Evolutionary conservation across 2,797 vertebrate species (phyloP).

Genomic region (Arvicola amphibius): DNA sequence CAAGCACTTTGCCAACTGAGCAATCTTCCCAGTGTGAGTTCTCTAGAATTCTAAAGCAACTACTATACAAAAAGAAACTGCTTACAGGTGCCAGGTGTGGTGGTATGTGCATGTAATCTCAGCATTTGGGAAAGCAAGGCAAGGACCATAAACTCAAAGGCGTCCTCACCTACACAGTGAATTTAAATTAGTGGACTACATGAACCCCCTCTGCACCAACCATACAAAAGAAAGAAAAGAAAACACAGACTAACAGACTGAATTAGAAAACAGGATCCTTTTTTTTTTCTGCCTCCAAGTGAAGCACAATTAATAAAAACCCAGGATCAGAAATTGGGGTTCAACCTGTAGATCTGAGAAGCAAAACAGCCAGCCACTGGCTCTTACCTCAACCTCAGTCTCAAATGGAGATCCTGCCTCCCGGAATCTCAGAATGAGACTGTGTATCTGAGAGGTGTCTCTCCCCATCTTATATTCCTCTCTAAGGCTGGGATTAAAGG

Average conservation of each 20-base stretch:
- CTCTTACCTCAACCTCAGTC: too few species aligned
- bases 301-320: too few species aligned
- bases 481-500: too few species aligned
- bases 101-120: background rate
- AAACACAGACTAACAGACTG: background rate
- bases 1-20: background rate
- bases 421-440: too few species aligned
- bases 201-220: background rate
- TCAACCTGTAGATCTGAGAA: too few species aligned
- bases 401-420: too few species aligned
- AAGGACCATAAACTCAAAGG: background rate
- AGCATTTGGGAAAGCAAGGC: background rate
- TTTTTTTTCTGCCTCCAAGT: background rate
- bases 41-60: conserved; percentile 29
- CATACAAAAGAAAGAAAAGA: background rate
- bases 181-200: background rate
- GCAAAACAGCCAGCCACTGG: too few species aligned
- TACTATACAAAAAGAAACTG: background rate
- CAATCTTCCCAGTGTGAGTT: background rate
- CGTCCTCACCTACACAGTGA: background rate
- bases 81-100: background rate
- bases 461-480: too few species aligned
- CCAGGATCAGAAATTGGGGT: too few species aligned
- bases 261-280: background rate
- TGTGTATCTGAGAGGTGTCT: too few species aligned